Base-by-base conservation (phyloP, 2,113 vertebrate species). In the Orthonyx spaldingii region DNA sequence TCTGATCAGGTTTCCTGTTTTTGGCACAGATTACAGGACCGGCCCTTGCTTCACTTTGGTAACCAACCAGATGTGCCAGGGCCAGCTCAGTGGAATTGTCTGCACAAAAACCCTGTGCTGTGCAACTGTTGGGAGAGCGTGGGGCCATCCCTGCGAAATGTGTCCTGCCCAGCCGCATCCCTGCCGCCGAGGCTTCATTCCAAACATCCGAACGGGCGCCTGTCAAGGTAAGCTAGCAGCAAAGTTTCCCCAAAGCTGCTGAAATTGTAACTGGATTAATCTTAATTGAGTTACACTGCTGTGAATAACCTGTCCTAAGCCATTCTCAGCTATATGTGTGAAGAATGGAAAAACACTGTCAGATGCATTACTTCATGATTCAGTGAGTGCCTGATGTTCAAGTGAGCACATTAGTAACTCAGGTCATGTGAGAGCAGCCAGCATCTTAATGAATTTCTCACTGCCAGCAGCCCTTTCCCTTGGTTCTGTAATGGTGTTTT, bases 61-160 rank as follows among this genome's bases (percentile, higher is more conserved):
- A 85, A 99, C 98, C 97, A 99, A 99, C 97, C 99, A 99, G 98
- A 99, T 99, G 99, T 99, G 99, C 97, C 99, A 99, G 91, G 99
- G 99, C 41, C 99, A 99, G 97, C 98, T 99, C 94, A 99, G 98
- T 2, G 99, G 99, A 63, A 99, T 99, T 27, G 99, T 99, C 74
- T 99, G 99, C 98, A 99, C 99, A 23, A 99, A 99, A 97, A 99
- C 99, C 1, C 97, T 99, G 77, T 99, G 99, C 98, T 99, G 99
- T 59, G 99, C 99, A 49, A 99, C 99, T 1, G 99, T 99, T 9
- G 99, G 99, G 61, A 98, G 99, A 90, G 99, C 99, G 0, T 99
- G 99, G 99, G 99, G 99, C 94, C 99, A 99, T 95, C 99, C 99
- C 42, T 99, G 99, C 41, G 99, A 99, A 89, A 99, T 99, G 98